Conservation (phyloP, 2,113 vertebrate species). For the Anarhynchus alexandrinus region DNA sequence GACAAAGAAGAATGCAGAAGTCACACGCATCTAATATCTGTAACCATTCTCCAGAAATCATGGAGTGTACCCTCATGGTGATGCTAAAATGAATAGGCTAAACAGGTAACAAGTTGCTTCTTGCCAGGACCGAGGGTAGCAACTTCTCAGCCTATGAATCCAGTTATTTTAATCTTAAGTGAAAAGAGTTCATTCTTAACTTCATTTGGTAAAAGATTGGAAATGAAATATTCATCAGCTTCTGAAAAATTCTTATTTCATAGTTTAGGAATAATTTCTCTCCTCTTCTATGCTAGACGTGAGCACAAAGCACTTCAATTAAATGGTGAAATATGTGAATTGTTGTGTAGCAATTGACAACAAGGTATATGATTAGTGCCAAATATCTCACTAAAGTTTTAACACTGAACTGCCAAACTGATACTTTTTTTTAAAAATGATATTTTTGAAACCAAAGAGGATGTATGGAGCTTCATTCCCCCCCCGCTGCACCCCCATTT, state of each 20-base stretch:
- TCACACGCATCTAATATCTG: neutral
- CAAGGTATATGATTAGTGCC: neutral
- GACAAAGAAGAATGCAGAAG: neutral
- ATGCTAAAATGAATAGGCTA: neutral
- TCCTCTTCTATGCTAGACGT: neutral
- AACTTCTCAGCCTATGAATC: neutral
- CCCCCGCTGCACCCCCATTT: neutral
- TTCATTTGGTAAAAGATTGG: neutral
- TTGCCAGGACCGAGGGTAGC: neutral
- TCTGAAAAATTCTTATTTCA: neutral
- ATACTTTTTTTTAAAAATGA: neutral
- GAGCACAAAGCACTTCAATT: constrained; percentile 6
- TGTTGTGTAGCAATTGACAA: neutral
- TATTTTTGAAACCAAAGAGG: constrained; percentile 17
- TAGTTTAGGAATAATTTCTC: constrained; percentile 20
- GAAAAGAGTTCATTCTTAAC: neutral
- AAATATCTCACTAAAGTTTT: constrained; percentile 13
- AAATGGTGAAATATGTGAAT: neutral
- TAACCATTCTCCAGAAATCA: neutral
- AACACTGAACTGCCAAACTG: neutral
- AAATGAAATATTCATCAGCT: constrained; percentile 47
- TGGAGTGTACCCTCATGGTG: neutral
- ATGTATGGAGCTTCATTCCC: neutral
- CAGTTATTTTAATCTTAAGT: neutral
- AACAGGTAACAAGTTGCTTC: neutral